Evolutionary conservation across 2,113 vertebrate species (phyloP).

Genomic region (Psittacus erithacus): DNA sequence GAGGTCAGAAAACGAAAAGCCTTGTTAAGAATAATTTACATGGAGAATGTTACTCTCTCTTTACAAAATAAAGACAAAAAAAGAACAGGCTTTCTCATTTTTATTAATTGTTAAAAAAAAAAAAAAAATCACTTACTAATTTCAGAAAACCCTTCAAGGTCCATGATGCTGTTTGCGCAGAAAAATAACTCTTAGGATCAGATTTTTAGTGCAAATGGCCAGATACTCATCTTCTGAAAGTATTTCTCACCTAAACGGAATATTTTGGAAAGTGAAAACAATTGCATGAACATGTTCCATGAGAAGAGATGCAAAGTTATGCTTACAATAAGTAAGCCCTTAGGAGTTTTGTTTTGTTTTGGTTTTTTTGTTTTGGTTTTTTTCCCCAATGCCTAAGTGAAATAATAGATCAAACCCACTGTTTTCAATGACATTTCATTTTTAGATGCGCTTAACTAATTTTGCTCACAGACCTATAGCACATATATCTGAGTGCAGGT

Average conservation of each 20-base stretch:
- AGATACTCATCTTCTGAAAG: not conserved
- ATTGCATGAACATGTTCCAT: not conserved
- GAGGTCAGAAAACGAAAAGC: not conserved
- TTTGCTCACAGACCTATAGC: not conserved
- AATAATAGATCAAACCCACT: not conserved
- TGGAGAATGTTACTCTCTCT: not conserved
- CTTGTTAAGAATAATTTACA: not conserved
- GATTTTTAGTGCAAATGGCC: not conserved
- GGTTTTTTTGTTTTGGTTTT: not conserved
- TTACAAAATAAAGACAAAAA: not conserved
- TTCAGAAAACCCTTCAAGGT: not conserved
- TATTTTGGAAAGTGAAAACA: not conserved
- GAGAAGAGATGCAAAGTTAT: not conserved
- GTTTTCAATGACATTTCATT: not conserved
- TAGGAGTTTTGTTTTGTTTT: not conserved
- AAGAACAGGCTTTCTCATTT: not conserved
- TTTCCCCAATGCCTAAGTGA: not conserved
- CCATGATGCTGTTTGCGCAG: not conserved
- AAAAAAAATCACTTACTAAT: not conserved
- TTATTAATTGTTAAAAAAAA: not conserved
- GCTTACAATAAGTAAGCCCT: not conserved
- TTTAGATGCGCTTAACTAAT: not conserved
- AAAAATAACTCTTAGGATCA: not conserved
- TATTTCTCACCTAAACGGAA: not conserved
- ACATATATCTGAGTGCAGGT: not conserved